Conservation (phyloP, 2,888 invertebrate species). For the Peribatodes rhomboidaria region DNA sequence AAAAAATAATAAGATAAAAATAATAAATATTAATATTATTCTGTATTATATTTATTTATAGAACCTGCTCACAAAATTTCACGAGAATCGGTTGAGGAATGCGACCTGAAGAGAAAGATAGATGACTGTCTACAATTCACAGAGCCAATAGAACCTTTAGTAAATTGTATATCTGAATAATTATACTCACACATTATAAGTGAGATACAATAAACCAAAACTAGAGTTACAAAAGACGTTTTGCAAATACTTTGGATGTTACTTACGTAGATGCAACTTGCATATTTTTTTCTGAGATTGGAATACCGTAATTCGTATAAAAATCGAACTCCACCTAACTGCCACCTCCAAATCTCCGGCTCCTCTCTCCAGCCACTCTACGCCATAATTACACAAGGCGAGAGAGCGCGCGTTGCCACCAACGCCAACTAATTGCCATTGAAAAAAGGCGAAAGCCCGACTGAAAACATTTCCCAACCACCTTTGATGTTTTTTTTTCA, state of each 20-base stretch:
- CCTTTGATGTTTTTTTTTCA: constrained; percentile 82
- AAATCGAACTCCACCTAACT: not conserved
- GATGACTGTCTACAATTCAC: too few species aligned
- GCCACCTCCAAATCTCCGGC: constrained; percentile 49
- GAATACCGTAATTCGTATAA: not conserved
- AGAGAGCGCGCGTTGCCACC: constrained; percentile 73
- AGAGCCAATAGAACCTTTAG: too few species aligned
- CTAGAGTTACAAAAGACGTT: too few species aligned
- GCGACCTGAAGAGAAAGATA: too few species aligned
- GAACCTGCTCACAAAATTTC: too few species aligned
- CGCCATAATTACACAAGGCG: constrained; percentile 81
- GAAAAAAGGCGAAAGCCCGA: constrained; percentile 86
- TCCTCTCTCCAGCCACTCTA: constrained; percentile 63
- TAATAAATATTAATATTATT: too few species aligned
- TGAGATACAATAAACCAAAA: too few species aligned
- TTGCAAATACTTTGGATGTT: not conserved
- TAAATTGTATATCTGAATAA: too few species aligned
- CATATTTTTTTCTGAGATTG: not conserved
- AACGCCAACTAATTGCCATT: constrained; percentile 87
- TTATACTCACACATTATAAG: too few species aligned
- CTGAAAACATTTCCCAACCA: constrained; percentile 80
- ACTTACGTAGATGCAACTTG: not conserved
- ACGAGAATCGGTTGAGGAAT: too few species aligned
- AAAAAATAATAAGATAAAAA: too few species aligned
- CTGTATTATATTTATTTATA: too few species aligned